Evolutionary conservation across 2,888 invertebrate species (phyloP).

Genomic region (Sialis lutaria): DNA sequence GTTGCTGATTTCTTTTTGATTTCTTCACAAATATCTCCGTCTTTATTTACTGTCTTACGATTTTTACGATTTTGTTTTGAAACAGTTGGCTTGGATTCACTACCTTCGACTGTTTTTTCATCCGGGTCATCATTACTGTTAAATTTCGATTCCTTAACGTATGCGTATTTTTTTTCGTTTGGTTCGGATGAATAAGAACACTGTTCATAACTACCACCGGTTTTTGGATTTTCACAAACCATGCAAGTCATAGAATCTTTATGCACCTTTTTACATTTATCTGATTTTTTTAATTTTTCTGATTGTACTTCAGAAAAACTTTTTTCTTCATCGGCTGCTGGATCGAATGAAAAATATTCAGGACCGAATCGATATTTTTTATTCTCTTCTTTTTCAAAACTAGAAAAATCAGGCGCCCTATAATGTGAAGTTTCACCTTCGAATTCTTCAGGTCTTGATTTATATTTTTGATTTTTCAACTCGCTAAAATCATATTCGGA

Average conservation of each 20-base stretch:
- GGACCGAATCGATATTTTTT: slow-evolving; percentile 30
- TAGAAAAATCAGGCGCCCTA: slow-evolving; percentile 22
- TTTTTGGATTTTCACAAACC: slow-evolving; percentile 55
- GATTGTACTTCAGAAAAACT: slow-evolving; percentile 43
- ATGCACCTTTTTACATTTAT: slow-evolving; percentile 44
- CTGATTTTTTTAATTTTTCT: slow-evolving; percentile 40
- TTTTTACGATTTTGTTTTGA: slow-evolving; percentile 3
- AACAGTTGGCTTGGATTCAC: slow-evolving; percentile 17
- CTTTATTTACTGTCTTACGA: slow-evolving; percentile 1
- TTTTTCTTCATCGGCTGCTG: slow-evolving; percentile 31
- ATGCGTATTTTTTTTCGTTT: slow-evolving; percentile 50
- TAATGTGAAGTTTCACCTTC: slow-evolving; percentile 25
- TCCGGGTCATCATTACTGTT: slow-evolving; percentile 38
- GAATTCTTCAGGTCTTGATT: slow-evolving; percentile 33
- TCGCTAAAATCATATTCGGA: slow-evolving; percentile 33
- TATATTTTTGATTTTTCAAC: slow-evolving; percentile 22
- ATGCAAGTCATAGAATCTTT: slow-evolving; percentile 51
- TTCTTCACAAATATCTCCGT: slow-evolving; percentile 31
- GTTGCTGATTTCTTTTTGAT: slow-evolving; percentile 44
- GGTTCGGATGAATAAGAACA: slow-evolving; percentile 64
- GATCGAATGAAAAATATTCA: slow-evolving; percentile 29
- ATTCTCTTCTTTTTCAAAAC: slow-evolving; percentile 23
- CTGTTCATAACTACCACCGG: slow-evolving; percentile 59
- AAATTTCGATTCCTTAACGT: slow-evolving; percentile 43
- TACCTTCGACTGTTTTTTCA: slow-evolving; percentile 23